phyloP scores from a whole-genome alignment of 2,888 invertebrate species.

The Drosophila sordidula region DNA sequence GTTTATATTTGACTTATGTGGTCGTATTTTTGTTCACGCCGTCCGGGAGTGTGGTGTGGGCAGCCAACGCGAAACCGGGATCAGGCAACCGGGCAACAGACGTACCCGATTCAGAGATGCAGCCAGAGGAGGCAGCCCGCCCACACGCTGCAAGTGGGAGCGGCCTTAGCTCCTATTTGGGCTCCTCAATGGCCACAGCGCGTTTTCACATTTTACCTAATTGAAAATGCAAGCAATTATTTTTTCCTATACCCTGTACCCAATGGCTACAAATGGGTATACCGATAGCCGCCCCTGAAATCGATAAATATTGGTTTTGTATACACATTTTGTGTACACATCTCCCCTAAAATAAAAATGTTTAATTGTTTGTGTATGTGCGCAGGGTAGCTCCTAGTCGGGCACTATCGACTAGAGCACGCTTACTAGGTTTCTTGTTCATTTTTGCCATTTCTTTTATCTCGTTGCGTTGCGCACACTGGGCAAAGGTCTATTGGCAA shows the following conservation, averaged over 20 bases:
- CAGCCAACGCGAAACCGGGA: slow-evolving; percentile 37
- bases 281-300: background rate
- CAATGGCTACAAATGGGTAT: no score
- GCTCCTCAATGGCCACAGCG: slow-evolving; percentile 8
- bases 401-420: background rate
- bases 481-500: background rate
- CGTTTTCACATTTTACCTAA: slow-evolving; percentile 22
- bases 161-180: slow-evolving; percentile 8
- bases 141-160: slow-evolving; percentile 24
- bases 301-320: background rate
- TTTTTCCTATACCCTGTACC: background rate
- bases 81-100: slow-evolving; percentile 26
- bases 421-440: background rate
- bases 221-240: slow-evolving; percentile 46
- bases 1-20: slow-evolving; percentile 77
- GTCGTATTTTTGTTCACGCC: slow-evolving; percentile 59
- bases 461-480: slow-evolving; percentile 18
- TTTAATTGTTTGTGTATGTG: no score
- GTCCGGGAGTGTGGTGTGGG: slow-evolving; percentile 9
- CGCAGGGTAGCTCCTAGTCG: background rate
- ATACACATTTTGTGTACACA: no score
- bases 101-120: background rate
- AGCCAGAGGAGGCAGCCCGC: slow-evolving; percentile 7
- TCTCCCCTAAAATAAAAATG: no score
- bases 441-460: slow-evolving; percentile 19